Evolutionary conservation across 2,797 vertebrate genomes (phyloP), one percentile per base, ranked within the genome.

Genomic region (Lutra lutra): DNA sequence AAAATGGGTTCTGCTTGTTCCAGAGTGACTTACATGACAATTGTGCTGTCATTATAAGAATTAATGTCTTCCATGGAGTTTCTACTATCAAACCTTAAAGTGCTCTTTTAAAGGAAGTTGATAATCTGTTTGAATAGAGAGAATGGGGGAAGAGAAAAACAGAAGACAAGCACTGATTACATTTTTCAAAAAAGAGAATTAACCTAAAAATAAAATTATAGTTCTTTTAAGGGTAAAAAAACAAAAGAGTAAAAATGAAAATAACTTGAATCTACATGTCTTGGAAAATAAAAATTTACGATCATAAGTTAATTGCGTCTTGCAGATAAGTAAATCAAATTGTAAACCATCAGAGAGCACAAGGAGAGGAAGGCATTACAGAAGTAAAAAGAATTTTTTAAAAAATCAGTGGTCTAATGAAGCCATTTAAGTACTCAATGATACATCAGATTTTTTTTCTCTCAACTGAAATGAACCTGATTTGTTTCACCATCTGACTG

Each of bases 261-360:
- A 89, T 48, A 87, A 93, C 46, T 93, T 66, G 51, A 72, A 94
- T 72, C 46, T 90, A 51, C 62, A n/a, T 51, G 73, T 68, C 80
- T 92, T 89, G 27, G 75, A 93, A 96, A 91, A 95, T 35, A 80
- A 87, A 93, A 80, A 20, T 64, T 64, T 86, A 62, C 9, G 2
- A 83, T 60, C 32, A 18, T 66, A 77, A 93, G 70, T 77, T 86
- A 94, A 94, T 83, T 92, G 27, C 46, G 12, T 38, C 48, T 77
- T 84, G 46, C 29, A 70, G 58, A 96, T 80, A 93, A 97, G 80
- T 77, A 95, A 97, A 96, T 86, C 15, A 9, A 88, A 95, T 86
- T 64, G 32, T 51, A 86, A 93, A n/a, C 43, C 87, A 93, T 75
- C 84, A 94, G 80, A 58, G 43, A 78, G 75, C 56, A 48, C 4